These are phyloP conservation scores for Tenualosa thibaudeaui DNA, from an alignment of 2,797 vertebrate genomes.

Conservation along the genomic window DNA sequence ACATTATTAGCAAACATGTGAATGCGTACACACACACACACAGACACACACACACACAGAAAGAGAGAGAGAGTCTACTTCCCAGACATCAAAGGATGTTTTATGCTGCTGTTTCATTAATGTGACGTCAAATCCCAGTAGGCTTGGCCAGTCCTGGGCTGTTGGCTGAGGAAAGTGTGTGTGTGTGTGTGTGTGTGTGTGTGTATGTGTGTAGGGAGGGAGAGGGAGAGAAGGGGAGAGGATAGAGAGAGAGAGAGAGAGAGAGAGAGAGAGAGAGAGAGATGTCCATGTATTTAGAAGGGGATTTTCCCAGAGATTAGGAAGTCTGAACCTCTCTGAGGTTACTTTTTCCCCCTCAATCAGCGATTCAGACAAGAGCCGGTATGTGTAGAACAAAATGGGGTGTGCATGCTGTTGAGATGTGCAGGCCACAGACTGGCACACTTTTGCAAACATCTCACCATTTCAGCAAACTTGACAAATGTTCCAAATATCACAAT, in stretches of 20 bases:
- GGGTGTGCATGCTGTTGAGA: background rate
- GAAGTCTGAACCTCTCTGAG: slow-evolving; percentile 14
- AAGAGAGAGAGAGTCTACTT: background rate
- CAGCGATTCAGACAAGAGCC: background rate
- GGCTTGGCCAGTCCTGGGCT: slow-evolving; percentile 17
- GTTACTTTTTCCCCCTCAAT: slow-evolving; percentile 7
- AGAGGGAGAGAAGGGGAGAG: background rate
- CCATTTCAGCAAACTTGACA: slow-evolving; percentile 11
- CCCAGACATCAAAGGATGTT: slow-evolving; percentile 42
- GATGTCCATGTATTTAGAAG: slow-evolving; percentile 11
- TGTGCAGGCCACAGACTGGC: background rate
- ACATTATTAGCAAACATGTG: background rate
- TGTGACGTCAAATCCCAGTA: slow-evolving; percentile 18
- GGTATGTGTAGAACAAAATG: background rate
- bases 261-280: background rate
- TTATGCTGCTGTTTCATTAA: slow-evolving; percentile 35
- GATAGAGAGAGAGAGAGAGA: background rate
- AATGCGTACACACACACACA: slow-evolving; percentile 17
- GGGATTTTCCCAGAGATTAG: slow-evolving; percentile 24
- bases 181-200: background rate
- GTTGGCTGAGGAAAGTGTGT: background rate
- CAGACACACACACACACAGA: background rate
- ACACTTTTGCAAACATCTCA: background rate
- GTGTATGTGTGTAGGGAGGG: background rate
- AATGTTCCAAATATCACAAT: background rate